Conservation (phyloP, 2,113 vertebrate genomes). For the Australoheros scitulus region DNA sequence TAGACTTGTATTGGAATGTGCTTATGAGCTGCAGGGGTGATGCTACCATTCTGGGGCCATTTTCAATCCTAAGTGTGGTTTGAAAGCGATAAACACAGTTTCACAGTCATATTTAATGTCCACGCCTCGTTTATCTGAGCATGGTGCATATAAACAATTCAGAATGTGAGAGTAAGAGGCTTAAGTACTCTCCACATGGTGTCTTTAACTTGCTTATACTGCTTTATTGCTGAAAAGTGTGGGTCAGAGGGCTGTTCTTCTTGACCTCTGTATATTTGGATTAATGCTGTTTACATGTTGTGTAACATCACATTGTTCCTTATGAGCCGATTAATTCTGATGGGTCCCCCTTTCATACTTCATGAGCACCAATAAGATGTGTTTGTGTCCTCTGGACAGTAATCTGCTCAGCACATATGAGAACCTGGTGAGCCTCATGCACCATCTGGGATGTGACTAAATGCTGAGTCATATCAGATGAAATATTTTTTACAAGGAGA, state of each 20-base stretch:
- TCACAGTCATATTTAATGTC: background rate
- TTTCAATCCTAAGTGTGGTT: background rate
- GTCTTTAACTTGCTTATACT: background rate
- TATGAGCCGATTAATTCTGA: background rate
- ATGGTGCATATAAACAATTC: background rate
- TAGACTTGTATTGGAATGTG: background rate
- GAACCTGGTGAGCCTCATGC: slow-evolving; percentile 5
- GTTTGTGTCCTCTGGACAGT: background rate
- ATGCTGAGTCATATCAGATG: slow-evolving; percentile 28
- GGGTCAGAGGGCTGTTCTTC: background rate
- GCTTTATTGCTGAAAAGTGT: background rate
- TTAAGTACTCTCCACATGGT: background rate
- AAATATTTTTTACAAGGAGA: background rate
- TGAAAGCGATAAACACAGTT: background rate
- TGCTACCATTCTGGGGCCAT: too few species aligned
- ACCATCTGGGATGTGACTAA: slow-evolving; percentile 45
- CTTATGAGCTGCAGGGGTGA: too few species aligned
- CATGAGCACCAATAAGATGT: background rate
- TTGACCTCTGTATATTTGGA: background rate
- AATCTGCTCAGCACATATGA: slow-evolving; percentile 13
- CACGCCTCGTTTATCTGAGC: background rate
- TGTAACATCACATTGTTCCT: background rate
- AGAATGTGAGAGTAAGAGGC: background rate
- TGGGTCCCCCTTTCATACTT: background rate
- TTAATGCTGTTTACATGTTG: background rate